Conservation (phyloP, 2,113 vertebrate genomes). For the Ammospiza nelsoni region DNA sequence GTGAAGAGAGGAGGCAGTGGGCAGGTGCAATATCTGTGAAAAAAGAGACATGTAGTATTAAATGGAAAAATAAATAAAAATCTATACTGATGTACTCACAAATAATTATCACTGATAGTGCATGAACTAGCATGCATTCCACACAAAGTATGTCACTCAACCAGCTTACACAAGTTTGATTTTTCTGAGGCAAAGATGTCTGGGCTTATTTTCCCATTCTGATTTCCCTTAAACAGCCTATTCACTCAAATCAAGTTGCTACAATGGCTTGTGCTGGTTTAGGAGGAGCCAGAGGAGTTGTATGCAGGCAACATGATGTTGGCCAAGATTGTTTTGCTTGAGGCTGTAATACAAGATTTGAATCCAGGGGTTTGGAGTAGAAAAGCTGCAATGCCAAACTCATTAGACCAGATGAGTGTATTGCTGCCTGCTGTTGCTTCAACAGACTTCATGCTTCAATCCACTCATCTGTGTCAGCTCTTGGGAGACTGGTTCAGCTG, state of each 20-base stretch:
- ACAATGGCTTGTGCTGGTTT: background rate
- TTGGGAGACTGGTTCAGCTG: background rate
- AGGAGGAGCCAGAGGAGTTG: accelerated
- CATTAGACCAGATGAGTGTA: background rate
- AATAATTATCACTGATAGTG: background rate
- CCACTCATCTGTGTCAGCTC: background rate
- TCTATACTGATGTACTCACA: background rate
- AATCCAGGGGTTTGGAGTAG: background rate
- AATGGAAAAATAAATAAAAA: background rate
- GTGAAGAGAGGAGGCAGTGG: background rate
- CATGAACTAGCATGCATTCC: background rate
- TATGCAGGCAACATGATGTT: background rate
- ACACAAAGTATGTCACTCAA: background rate
- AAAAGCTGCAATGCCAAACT: background rate
- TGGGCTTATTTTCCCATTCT: background rate
- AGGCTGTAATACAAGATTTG: background rate
- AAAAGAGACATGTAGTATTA: background rate
- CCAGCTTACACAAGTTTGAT: background rate
- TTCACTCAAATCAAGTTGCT: background rate
- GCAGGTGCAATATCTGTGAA: background rate
- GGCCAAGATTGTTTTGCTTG: background rate
- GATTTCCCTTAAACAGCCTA: background rate
- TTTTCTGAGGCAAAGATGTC: background rate
- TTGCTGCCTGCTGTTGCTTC: background rate
- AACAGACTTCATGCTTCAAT: background rate